Evolutionary conservation across 2,797 vertebrate species (phyloP).

Genomic region (Amniataba percoides): DNA sequence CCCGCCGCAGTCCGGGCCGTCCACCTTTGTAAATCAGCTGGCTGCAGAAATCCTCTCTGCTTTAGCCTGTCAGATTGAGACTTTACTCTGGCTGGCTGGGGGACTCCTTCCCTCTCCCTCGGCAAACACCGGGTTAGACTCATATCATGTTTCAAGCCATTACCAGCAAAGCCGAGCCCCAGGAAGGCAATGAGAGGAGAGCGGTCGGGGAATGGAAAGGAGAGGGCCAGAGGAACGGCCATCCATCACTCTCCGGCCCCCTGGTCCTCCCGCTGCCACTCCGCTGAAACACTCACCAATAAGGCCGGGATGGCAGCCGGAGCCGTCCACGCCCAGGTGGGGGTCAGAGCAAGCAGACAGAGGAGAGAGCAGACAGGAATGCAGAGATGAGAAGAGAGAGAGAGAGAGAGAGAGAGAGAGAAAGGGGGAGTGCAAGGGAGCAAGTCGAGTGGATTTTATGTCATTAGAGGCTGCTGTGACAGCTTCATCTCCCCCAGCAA

Average conservation of each 20-base stretch:
- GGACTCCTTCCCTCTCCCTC: slow-evolving; percentile 55
- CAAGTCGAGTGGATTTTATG: slow-evolving; percentile 40
- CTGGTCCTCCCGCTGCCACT: slow-evolving; percentile 58
- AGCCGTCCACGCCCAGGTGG: slow-evolving; percentile 54
- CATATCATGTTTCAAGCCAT: slow-evolving; percentile 84
- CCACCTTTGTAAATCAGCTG: slow-evolving; percentile 62
- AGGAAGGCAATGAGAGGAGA: slow-evolving; percentile 70
- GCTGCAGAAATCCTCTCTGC: slow-evolving; percentile 49
- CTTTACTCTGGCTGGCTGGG: slow-evolving; percentile 37
- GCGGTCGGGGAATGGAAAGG: slow-evolving; percentile 52
- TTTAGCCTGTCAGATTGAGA: slow-evolving; percentile 65
- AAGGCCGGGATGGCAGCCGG: slow-evolving; percentile 36
- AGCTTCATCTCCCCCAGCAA: slow-evolving; percentile 54
- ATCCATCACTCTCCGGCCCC: slow-evolving; percentile 76
- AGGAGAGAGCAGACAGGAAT: background rate
- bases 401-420: slow-evolving; percentile 18
- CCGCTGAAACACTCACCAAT: slow-evolving; percentile 54
- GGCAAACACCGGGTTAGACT: slow-evolving; percentile 68
- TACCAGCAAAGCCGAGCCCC: slow-evolving; percentile 78
- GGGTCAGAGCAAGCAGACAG: slow-evolving; percentile 42
- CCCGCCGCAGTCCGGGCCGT: background rate
- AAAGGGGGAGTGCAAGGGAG: background rate
- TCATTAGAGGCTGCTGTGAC: slow-evolving; percentile 55
- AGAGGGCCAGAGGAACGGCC: slow-evolving; percentile 58
- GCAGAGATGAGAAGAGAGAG: slow-evolving; percentile 20